These are phyloP conservation scores for Glaucidium brasilianum DNA, from an alignment of 2,113 vertebrate genomes.

Conservation along the genomic window DNA sequence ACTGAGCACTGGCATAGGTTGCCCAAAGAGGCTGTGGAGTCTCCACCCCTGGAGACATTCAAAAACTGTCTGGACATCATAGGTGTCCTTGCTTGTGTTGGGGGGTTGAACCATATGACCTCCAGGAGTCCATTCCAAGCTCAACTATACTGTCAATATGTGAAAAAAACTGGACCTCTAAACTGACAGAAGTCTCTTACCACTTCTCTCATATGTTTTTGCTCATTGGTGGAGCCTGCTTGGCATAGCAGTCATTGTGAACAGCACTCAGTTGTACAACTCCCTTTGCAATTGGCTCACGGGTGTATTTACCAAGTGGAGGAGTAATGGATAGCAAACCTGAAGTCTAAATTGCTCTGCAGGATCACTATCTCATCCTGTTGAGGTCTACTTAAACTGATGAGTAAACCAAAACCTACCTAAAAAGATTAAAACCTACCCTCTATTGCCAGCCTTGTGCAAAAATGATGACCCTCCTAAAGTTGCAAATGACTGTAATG, in stretches of 20 bases:
- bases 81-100: not conserved
- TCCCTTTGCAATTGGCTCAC: not conserved
- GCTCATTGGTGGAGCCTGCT: fast-evolving
- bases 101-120: not conserved
- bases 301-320: not conserved
- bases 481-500: not conserved
- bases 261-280: not conserved
- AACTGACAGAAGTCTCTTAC: not conserved
- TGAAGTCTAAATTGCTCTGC: not conserved
- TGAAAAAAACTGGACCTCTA: not conserved
- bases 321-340: not conserved
- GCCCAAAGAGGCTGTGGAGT: not conserved
- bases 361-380: not conserved
- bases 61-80: not conserved
- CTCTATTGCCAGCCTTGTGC: not conserved
- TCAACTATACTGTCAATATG: not conserved
- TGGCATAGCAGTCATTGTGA: not conserved
- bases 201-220: fast-evolving
- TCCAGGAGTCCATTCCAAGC: not conserved
- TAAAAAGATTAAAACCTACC: not conserved
- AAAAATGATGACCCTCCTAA: not conserved
- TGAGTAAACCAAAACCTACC: not conserved
- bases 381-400: not conserved
- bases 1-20: not conserved
- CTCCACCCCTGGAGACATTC: not conserved